phyloP scores from a whole-genome alignment of 2,113 vertebrate genomes.

The Saguinus imperator region DNA sequence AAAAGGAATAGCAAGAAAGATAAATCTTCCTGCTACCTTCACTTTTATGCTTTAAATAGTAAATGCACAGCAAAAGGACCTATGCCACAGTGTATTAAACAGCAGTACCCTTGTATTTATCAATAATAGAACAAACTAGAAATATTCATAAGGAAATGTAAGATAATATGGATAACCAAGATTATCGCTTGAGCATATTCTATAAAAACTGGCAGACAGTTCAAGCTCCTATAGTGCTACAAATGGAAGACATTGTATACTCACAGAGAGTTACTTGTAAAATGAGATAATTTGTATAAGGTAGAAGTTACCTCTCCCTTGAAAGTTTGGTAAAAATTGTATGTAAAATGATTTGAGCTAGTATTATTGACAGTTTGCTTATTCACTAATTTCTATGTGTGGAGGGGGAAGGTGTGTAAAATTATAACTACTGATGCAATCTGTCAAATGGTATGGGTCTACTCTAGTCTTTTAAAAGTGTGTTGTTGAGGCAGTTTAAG shows the following conservation, averaged over 20 bases:
- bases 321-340: background rate
- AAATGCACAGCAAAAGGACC: background rate
- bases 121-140: background rate
- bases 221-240: background rate
- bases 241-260: background rate
- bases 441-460: slow-evolving; percentile 7
- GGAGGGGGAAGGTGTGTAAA: background rate
- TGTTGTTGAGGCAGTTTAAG: background rate
- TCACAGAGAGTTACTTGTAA: background rate
- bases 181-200: background rate
- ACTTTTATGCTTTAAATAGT: background rate
- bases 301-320: background rate
- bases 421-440: background rate
- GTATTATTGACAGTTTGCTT: background rate
- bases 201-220: background rate
- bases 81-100: background rate
- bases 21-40: background rate
- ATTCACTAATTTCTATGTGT: background rate
- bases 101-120: background rate
- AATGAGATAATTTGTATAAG: background rate
- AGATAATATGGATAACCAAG: background rate
- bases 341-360: background rate
- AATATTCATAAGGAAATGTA: background rate
- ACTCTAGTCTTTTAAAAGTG: background rate
- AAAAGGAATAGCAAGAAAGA: background rate